Percentiles rank a stretch among this genome's conserved stretches.
phyloP scores from a whole-genome alignment of 2,113 vertebrate species.

The Alosa alosa region DNA sequence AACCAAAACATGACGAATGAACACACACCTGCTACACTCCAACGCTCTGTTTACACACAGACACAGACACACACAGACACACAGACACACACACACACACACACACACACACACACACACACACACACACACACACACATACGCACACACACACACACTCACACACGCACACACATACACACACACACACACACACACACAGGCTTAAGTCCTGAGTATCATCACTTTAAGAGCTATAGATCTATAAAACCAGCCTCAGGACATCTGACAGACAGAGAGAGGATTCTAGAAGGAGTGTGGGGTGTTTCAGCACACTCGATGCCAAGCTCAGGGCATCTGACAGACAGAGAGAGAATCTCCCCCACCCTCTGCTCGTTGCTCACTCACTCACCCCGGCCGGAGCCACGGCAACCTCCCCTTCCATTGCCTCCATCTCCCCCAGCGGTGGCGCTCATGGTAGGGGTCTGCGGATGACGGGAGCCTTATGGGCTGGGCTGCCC shows the following conservation, averaged over 20 bases:
- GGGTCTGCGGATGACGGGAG: too few relatives aligned
- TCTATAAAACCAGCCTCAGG: not conserved
- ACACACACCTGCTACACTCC: not conserved
- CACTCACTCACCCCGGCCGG: not conserved
- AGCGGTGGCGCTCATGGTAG: too few relatives aligned
- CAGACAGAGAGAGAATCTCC: too few relatives aligned
- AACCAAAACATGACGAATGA: too few relatives aligned
- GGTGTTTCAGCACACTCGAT: not conserved
- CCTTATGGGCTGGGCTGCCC: too few relatives aligned
- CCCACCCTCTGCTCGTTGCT: not conserved
- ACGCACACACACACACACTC: not conserved
- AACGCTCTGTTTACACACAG: not conserved
- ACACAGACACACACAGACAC: not conserved
- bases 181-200: too few relatives aligned
- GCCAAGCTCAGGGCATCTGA: too few relatives aligned
- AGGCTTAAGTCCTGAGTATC: too few relatives aligned
- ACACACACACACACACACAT: not conserved
- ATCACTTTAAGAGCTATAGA: not conserved
- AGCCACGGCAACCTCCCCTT: not conserved
- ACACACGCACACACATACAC: too few relatives aligned
- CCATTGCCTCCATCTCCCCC: conserved; percentile 10
- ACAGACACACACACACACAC: not conserved
- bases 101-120: not conserved
- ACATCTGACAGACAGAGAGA: not conserved
- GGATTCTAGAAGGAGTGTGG: not conserved